Percentiles rank a stretch among this genome's conserved stretches.
Conservation (phyloP, 23 tunicate species). For the Styela plicata region DNA sequence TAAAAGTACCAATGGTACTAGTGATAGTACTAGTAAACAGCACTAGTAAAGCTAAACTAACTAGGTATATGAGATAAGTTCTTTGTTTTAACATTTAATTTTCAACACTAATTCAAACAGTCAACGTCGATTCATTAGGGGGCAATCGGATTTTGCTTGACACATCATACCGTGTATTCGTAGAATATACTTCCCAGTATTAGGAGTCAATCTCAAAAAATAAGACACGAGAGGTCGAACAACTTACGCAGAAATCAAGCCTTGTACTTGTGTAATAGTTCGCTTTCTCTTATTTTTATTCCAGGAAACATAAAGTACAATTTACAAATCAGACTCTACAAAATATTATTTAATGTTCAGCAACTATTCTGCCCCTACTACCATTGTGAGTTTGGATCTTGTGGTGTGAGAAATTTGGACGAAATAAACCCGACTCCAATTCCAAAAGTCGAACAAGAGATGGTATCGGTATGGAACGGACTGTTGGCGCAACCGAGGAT, state of each 20-base stretch:
- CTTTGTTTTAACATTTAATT: no score
- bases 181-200: no score
- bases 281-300: not conserved
- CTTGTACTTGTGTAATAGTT: not conserved
- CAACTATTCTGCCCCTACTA: not conserved
- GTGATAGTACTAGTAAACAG: no score
- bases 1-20: no score
- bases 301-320: not conserved
- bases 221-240: no score
- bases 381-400: not conserved
- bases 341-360: not conserved
- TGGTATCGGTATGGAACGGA: not conserved
- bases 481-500: not conserved
- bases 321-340: not conserved
- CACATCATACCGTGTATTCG: no score
- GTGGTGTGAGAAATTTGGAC: not conserved
- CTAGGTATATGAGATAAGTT: no score
- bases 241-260: not conserved
- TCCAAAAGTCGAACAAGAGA: not conserved
- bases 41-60: no score
- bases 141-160: not conserved
- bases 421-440: not conserved
- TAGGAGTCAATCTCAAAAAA: no score
- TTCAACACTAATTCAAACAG: not conserved
- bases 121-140: no score